phyloP scores from a whole-genome alignment of 1,140 invertebrate species.

The Lordiphosa clarofinis region DNA sequence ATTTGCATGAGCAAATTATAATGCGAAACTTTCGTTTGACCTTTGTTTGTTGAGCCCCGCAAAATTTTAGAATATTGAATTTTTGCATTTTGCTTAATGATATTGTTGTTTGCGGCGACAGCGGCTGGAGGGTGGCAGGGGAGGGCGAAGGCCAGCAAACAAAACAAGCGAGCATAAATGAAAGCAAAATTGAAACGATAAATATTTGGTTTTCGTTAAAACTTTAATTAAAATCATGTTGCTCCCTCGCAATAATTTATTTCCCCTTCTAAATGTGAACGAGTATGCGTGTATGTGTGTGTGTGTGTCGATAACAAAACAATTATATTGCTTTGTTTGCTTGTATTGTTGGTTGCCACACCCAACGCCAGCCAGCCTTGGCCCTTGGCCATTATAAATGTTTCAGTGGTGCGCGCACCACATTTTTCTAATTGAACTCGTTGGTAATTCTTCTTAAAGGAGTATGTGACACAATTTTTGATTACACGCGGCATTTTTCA shows the following conservation, averaged over 20 bases:
- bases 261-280: conserved; percentile 28
- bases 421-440: conserved; percentile 60
- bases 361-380: neutral
- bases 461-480: conserved; percentile 20
- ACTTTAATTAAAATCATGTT: conserved; percentile 77
- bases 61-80: conserved; percentile 30
- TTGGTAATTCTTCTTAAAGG: conserved; percentile 13
- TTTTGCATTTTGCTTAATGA: conserved; percentile 54
- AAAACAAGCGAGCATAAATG: conserved; percentile 57
- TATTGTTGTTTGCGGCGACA: conserved; percentile 29
- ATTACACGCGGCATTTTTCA: no score
- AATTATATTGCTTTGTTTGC: conserved; percentile 69
- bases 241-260: conserved; percentile 69
- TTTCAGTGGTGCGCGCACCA: conserved; percentile 32
- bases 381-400: conserved; percentile 56
- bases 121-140: neutral
- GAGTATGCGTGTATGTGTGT: conserved; percentile 5
- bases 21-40: conserved; percentile 58
- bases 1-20: conserved; percentile 32
- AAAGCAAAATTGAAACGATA: conserved; percentile 75
- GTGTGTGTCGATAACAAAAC: conserved; percentile 68
- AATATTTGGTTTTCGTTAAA: conserved; percentile 77
- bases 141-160: conserved; percentile 20
- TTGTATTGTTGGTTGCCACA: conserved; percentile 25
- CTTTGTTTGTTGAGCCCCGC: conserved; percentile 32